Evolutionary conservation across 2,888 invertebrate species (phyloP), one percentile per base, ranked within the genome.

Genomic region (Cenopis cana): DNA sequence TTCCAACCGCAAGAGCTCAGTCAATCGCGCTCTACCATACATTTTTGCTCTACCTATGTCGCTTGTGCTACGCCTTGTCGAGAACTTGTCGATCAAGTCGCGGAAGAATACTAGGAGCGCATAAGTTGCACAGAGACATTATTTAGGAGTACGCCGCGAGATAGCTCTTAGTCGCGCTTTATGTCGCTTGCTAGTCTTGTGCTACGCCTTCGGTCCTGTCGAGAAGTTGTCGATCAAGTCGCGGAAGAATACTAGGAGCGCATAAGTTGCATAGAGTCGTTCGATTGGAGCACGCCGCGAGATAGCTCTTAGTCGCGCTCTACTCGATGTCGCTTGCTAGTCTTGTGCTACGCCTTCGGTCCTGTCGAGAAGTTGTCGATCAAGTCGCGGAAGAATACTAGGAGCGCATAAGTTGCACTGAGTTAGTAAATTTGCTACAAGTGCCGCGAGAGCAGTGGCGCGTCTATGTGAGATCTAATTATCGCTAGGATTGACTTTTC

Each of bases 161-260:
- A 54, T 11, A 20, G 6, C 20, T 9, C 4, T 24, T 1, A 11
- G 52, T 20, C 52, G 11, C 20, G 9, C 17, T 0, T 3, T 1
- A 24, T 24, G 4, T 4, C 2, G 4, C 24, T 24, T 18, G 9
- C 52, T 18, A 11, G 6, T 12, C 50, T 52, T 52, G 20, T 29
- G 29, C 55, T 24, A 24, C 24, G 4, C 24, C 24, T 55, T n/a
- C n/a, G 29, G n/a, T 29, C 9, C 9, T 10, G 29, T 29, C 24
- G 54, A 55, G 14, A 54, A 2, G 9, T 52, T 20, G 52, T 52
- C 29, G 24, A 29, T 24, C 2, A 29, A 33, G 46, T 50, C 38
- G 52, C 14, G 52, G 10, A 52, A 20, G 18, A 64, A 38, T 54
- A 64, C 54, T 54, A 64, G 38, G 64, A 24, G 24, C 18, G 29